Percentiles rank a stretch among this genome's conserved stretches.
These are phyloP conservation scores for Erebia ligea DNA, from an alignment of 2,888 invertebrate genomes.

Conservation along the genomic window DNA sequence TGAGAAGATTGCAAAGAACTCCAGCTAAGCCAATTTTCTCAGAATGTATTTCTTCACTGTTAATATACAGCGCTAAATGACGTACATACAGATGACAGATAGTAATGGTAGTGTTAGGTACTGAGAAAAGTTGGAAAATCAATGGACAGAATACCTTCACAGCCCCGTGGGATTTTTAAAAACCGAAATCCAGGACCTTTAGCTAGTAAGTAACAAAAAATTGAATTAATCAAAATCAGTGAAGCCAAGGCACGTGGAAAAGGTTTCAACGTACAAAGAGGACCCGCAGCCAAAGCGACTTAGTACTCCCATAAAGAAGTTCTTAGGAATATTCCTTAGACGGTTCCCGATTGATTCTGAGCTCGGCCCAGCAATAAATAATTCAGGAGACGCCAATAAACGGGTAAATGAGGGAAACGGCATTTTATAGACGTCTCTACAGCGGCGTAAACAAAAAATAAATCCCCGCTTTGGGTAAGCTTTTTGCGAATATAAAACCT, in stretches of 20 bases:
- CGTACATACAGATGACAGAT: too few relatives aligned
- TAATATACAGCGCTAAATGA: too few relatives aligned
- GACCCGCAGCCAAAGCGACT: slow-evolving; percentile 9
- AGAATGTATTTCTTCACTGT: too few relatives aligned
- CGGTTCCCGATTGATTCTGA: slow-evolving; percentile 28
- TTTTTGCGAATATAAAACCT: slow-evolving; percentile 8
- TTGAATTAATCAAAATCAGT: neutral
- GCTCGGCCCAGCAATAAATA: slow-evolving; percentile 23
- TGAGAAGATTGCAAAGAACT: too few relatives aligned
- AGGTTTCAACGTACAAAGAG: neutral
- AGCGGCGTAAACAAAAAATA: slow-evolving; percentile 27
- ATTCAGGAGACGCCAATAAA: slow-evolving; percentile 32
- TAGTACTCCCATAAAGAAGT: slow-evolving; percentile 11
- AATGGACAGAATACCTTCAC: too few relatives aligned
- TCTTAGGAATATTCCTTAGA: slow-evolving; percentile 11
- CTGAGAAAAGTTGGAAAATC: too few relatives aligned
- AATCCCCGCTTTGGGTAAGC: slow-evolving; percentile 9
- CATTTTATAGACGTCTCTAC: slow-evolving; percentile 20
- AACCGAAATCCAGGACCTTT: too few relatives aligned
- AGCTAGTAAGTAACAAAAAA: neutral
- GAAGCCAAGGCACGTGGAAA: neutral
- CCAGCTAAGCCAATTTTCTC: too few relatives aligned
- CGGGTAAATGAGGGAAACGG: slow-evolving; percentile 26
- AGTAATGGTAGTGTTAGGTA: too few relatives aligned
- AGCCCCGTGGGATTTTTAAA: too few relatives aligned